Conservation (phyloP, 2,888 invertebrate genomes). For the Cerastis rubricosa region DNA sequence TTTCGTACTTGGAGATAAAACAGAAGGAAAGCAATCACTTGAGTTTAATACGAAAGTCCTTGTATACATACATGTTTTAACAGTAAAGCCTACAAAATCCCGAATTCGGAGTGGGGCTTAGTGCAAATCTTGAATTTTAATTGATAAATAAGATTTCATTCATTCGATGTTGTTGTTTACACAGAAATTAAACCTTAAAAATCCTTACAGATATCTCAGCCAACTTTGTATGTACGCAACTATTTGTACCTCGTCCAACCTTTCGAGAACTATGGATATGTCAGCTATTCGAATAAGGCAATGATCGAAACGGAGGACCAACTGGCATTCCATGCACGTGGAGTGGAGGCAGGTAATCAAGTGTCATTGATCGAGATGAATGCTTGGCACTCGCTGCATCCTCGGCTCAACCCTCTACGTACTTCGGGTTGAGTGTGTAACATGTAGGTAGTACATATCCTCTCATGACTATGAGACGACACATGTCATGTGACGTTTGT, state of each 20-base stretch:
- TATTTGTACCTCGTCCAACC: constrained; percentile 24
- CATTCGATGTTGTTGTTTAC: background rate
- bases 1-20: constrained; percentile 49
- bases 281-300: constrained; percentile 30
- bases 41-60: constrained; percentile 38
- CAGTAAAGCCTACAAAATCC: constrained; percentile 50
- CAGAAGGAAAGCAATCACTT: constrained; percentile 61
- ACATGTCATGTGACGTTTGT: background rate
- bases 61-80: constrained; percentile 55
- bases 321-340: constrained; percentile 51
- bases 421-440: constrained; percentile 18
- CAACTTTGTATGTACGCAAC: constrained; percentile 11
- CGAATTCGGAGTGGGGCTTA: constrained; percentile 44
- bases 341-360: constrained; percentile 51
- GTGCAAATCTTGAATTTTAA: constrained; percentile 39
- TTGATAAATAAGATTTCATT: constrained; percentile 30
- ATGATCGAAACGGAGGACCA: constrained; percentile 39
- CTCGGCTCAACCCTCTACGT: constrained; percentile 10
- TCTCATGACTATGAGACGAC: background rate
- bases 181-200: background rate
- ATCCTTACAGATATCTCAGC: background rate
- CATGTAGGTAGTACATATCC: constrained; percentile 11
- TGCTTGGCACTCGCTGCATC: constrained; percentile 46
- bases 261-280: constrained; percentile 8
- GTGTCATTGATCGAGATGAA: constrained; percentile 61